A percentile compares a stretch with the other conserved stretches of the same genome.
Conservation (phyloP, 2,113 vertebrate species). For the Dromiciops gliroides region DNA sequence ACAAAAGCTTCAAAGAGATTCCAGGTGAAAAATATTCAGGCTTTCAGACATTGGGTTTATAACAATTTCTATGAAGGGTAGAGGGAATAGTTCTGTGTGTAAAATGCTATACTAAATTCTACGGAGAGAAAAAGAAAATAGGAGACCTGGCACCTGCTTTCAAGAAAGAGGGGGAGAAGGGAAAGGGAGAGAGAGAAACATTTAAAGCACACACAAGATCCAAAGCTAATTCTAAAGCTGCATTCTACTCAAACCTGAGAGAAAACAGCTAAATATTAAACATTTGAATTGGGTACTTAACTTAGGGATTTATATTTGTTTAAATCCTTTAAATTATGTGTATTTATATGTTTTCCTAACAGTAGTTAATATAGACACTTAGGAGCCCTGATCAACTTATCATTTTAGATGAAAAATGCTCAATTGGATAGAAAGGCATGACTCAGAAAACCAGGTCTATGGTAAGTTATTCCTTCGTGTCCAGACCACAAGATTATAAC, state of each 20-base stretch:
- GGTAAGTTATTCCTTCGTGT: background rate
- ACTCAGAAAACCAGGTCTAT: background rate
- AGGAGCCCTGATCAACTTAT: background rate
- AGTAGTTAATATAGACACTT: background rate
- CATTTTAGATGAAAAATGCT: background rate
- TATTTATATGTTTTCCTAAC: background rate
- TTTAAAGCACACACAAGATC: background rate
- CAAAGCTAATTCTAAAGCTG: background rate
- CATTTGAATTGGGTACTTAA: background rate
- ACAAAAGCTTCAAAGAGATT: background rate
- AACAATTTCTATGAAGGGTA: background rate
- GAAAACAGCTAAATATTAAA: background rate
- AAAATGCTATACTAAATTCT: background rate
- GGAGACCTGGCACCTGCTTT: background rate
- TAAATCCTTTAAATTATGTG: background rate
- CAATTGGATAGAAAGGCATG: background rate
- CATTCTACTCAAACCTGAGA: background rate
- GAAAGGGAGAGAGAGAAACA: background rate
- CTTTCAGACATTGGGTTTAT: background rate
- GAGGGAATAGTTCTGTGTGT: background rate
- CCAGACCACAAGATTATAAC: background rate
- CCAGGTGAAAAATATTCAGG: background rate
- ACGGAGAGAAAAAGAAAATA: background rate
- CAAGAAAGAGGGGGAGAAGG: background rate
- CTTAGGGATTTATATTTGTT: background rate